Evolutionary conservation across 37 sponge, comb jelly and placozoan species (phyloP).

Genomic region (Aplysina aerophoba): DNA sequence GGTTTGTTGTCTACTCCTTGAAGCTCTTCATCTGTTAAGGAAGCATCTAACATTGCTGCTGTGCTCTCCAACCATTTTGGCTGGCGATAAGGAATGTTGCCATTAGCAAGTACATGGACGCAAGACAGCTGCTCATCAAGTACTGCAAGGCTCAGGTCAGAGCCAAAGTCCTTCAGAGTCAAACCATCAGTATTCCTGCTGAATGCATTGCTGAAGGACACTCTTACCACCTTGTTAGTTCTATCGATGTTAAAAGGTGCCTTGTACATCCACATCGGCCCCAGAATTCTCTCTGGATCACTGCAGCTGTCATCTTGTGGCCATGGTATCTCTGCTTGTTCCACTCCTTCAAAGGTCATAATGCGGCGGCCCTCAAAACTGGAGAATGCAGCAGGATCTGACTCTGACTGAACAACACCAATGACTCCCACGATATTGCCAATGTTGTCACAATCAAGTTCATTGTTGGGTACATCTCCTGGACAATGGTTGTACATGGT

Average conservation of each 20-base stretch:
- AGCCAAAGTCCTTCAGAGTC: neutral
- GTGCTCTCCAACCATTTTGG: neutral
- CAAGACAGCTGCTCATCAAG: neutral
- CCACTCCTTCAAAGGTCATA: conserved; percentile 24
- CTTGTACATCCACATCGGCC: conserved; percentile 7
- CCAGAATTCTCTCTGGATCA: neutral
- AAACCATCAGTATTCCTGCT: too few species aligned
- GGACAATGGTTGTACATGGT: too few species aligned
- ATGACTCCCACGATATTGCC: conserved; percentile 30
- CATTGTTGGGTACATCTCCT: too few species aligned
- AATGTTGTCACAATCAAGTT: too few species aligned
- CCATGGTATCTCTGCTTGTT: neutral
- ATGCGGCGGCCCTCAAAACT: conserved; percentile 7
- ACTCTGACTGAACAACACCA: conserved; percentile 1
- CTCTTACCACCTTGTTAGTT: neutral
- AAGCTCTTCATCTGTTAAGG: neutral
- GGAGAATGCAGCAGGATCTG: neutral
- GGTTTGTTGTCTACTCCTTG: neutral
- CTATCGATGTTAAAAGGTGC: conserved; percentile 22
- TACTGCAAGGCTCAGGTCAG: neutral
- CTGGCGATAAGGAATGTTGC: neutral
- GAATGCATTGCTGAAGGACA: neutral
- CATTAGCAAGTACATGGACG: neutral
- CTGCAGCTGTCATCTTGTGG: neutral
- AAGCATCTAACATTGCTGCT: neutral